These are phyloP conservation scores for Lagorchestes hirsutus DNA, from an alignment of 2,797 vertebrate genomes.

Conservation along the genomic window DNA sequence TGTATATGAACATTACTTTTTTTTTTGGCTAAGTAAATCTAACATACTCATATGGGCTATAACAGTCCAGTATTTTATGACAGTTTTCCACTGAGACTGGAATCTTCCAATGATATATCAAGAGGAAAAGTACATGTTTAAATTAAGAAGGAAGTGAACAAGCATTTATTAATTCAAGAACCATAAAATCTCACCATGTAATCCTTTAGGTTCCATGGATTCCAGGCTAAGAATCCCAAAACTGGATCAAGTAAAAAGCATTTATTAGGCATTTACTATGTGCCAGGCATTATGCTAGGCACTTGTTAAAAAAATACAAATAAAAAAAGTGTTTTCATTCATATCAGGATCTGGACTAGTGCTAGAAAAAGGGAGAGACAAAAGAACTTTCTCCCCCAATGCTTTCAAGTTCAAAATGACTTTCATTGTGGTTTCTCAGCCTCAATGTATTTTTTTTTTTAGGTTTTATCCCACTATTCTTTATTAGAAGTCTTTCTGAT, in stretches of 20 bases:
- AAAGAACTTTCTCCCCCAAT: background rate
- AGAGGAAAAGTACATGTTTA: background rate
- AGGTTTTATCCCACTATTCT: constrained; percentile 6
- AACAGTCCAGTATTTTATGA: background rate
- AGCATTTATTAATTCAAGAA: background rate
- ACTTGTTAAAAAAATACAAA: background rate
- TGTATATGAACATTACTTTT: background rate
- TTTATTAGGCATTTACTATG: background rate
- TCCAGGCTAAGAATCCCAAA: background rate
- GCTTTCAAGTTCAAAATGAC: background rate
- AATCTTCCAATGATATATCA: background rate
- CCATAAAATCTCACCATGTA: background rate
- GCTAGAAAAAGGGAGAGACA: background rate
- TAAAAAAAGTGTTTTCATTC: background rate
- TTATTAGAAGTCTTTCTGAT: constrained; percentile 4
- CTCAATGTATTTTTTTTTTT: background rate
- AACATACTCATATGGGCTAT: background rate
- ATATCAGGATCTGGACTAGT: background rate
- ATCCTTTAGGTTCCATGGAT: background rate
- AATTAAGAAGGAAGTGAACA: background rate
- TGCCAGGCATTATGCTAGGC: background rate
- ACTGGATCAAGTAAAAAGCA: background rate
- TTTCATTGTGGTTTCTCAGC: constrained; percentile 8
- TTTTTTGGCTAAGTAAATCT: background rate
- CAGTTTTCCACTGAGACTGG: background rate